Percentiles rank a stretch among this genome's conserved stretches.
These are phyloP conservation scores for Hypothenemus hampei DNA, from an alignment of 1,140 invertebrate species.

Conservation along the genomic window DNA sequence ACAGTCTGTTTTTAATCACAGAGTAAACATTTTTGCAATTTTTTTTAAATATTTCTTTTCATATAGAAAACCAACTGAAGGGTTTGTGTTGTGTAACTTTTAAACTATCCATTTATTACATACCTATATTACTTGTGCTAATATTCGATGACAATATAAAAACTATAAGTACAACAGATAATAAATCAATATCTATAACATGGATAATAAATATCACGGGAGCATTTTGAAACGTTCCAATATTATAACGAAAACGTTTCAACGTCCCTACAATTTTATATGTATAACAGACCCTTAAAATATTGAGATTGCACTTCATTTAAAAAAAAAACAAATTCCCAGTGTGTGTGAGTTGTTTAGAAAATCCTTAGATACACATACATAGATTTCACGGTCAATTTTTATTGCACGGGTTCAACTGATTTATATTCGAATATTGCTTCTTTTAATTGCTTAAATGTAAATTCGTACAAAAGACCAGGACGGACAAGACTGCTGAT, in stretches of 20 bases:
- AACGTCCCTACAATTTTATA: background rate
- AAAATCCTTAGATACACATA: too few relatives aligned
- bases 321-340: too few relatives aligned
- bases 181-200: constrained; percentile 3
- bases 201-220: constrained; percentile 2
- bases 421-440: too few relatives aligned
- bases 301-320: too few relatives aligned
- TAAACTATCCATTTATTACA: background rate
- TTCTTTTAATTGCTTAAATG: too few relatives aligned
- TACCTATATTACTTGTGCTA: background rate
- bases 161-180: constrained; percentile 10
- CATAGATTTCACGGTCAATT: too few relatives aligned
- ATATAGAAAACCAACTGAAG: background rate
- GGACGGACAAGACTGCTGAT: too few relatives aligned
- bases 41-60: too few relatives aligned
- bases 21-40: too few relatives aligned
- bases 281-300: too few relatives aligned
- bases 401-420: too few relatives aligned
- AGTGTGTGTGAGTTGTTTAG: background rate
- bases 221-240: constrained; percentile 2
- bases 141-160: constrained; percentile 11
- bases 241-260: background rate
- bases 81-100: constrained; percentile 1
- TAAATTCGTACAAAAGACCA: too few relatives aligned
- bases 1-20: background rate